Conservation (phyloP, 2,888 invertebrate species). For the Leucophenga montana region DNA sequence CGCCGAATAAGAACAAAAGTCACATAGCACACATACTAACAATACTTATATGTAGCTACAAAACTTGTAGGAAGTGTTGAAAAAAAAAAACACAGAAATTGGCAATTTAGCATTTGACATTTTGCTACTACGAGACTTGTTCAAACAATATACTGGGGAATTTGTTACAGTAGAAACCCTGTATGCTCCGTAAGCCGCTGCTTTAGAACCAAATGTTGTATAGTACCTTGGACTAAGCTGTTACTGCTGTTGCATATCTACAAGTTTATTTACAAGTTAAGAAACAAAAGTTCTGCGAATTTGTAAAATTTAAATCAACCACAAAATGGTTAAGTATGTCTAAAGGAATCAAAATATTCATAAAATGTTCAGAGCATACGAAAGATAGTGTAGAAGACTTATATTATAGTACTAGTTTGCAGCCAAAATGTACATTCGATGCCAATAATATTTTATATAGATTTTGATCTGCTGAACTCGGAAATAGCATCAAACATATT, state of each 20-base stretch:
- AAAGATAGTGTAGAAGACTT: no score
- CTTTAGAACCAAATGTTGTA: not conserved
- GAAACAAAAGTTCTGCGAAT: not conserved
- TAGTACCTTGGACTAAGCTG: not conserved
- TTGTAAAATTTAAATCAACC: not conserved
- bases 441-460: no score
- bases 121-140: not conserved
- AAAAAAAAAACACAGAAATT: not conserved
- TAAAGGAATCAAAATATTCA: no score
- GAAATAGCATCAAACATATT: no score
- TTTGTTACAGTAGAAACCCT: conserved; percentile 1
- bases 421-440: no score
- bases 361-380: no score
- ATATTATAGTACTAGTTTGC: no score
- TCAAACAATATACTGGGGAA: conserved; percentile 10
- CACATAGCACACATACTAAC: not conserved
- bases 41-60: not conserved
- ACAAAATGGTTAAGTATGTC: no score
- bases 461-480: no score
- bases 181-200: not conserved
- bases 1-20: not conserved
- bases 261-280: not conserved
- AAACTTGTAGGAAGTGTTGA: not conserved
- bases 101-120: conserved; percentile 8
- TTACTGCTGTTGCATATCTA: not conserved